Base-by-base conservation (phyloP, 2,888 invertebrate species). In the Synanthedon tipuliformis region DNA sequence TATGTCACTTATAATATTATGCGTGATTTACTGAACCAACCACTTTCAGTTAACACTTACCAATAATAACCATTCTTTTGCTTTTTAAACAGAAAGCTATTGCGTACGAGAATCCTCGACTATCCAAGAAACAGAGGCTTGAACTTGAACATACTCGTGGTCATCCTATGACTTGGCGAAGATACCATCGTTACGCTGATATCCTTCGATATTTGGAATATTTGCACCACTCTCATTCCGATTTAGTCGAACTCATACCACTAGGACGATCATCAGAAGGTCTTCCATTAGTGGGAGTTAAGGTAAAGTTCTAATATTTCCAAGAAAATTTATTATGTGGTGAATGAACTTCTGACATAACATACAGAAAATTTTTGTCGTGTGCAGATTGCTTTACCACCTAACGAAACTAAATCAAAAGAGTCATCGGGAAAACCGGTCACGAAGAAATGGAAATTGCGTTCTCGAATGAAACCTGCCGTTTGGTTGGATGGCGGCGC, bases 401-500 rank as follows among this genome's bases (percentile, higher is more conserved):
- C 64, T 49, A 82, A 84, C 55, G 78, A 84, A 15, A 74, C 75
- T 10, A 52, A 59, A 40, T 53, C 59, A 8, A 73, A 63, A 56
- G 67, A 66, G 23, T 53, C 57, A 7, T 62, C 57, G 15, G 60
- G 53, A 40, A 80, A 74, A 58, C 70, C 61, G 1, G 57, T 63
- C 16, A 80, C 79, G 55, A 89, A 89, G 61, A 85, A 88, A 54
- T 89, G 88, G 69, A 84, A 81, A 57, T 61, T 88, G 51, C 76
- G 75, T 3, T 85, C 88, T 4, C 75, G 72, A 52, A 76, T 85
- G 63, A 93, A 93, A 59, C 92, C 93, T 3, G 92, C 92, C 0
- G 91, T 95, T 48, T 95, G 95, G 90, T 88, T 96, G 40, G 95
- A 95, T 66, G 94, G 92, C 10, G 95, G 95, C 0, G 84, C 90